phyloP scores from a whole-genome alignment of 2,113 vertebrate species.

The Phalacrocorax pelagicus region DNA sequence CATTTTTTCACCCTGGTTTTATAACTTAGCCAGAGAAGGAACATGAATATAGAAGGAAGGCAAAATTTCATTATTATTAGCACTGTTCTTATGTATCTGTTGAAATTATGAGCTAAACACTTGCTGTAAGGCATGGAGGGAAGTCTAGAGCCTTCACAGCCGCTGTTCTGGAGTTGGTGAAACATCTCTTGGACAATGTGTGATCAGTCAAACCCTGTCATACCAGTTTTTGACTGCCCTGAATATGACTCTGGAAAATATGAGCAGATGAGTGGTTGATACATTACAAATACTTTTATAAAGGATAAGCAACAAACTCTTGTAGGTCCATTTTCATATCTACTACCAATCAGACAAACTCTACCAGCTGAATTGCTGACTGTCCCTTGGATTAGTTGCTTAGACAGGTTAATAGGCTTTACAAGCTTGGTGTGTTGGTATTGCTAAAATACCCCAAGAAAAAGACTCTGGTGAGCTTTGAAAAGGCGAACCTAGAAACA shows the following conservation, averaged over 20 bases:
- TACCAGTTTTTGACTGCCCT: background rate
- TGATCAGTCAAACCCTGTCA: background rate
- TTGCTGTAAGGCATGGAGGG: background rate
- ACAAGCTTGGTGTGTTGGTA: background rate
- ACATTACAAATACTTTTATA: background rate
- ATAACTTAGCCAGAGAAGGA: background rate
- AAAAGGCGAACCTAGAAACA: background rate
- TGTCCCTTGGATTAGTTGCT: background rate
- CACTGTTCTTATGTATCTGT: background rate
- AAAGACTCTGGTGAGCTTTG: background rate
- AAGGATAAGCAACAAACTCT: background rate
- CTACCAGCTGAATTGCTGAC: background rate
- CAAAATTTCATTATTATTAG: background rate
- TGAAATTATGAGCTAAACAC: background rate
- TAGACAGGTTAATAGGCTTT: background rate
- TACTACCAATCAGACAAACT: background rate
- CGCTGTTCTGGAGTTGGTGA: background rate
- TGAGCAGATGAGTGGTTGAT: background rate
- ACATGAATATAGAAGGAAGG: background rate
- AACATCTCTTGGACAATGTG: background rate
- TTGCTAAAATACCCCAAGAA: background rate
- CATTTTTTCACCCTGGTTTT: background rate
- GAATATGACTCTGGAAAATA: background rate
- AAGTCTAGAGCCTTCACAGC: background rate
- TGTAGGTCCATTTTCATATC: background rate